Evolutionary conservation across 2,888 invertebrate species (phyloP), one percentile per base, ranked within the genome.

Genomic region (Rhaphigaster nebulosa): DNA sequence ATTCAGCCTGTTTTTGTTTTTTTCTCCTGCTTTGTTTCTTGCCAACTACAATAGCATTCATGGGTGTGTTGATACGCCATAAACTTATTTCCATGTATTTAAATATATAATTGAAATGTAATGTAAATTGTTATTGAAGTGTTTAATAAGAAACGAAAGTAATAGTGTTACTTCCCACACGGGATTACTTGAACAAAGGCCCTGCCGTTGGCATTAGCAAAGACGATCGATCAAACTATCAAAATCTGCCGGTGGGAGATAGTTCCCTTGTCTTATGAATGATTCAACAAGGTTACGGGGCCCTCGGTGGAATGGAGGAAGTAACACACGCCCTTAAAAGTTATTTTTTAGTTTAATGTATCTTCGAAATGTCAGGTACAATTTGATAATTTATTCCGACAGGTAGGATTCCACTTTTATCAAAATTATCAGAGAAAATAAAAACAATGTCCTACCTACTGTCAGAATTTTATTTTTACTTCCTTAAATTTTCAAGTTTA

Each of bases 61-160:
- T 76, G 34, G 70, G 70, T 76, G 70, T 76, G 70, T 23, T 8
- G 1, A 34, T 5, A 38, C 34, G 34, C 38, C 70, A 76, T 38
- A 20, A 5, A 29, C 15, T 65, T 29, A 76, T 76, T 76, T 38
- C 70, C 38, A 76, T 76, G 34, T 38, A 76, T 76, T 76, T 38
- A 76, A 76, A 76, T 76, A 76, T 76, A 23, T 38, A 38, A 38
- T 76, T 76, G 70, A 76, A 76, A 38, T 34, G 38, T 38, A 76
- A 76, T 76, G 38, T 76, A 76, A 76, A 38, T 38, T 23, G 34
- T 38, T 38, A 38, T 34, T 18, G 65, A 65, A n/a, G 4, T 18
- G 29, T 29, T 65, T 38, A 38, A 38, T 76, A 20, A 20, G 34
- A 76, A 65, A 29, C 0, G 4, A 4, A 76, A 38, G 5, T 6